Percentiles rank a stretch among this genome's conserved stretches.
phyloP scores from a whole-genome alignment of 2,888 invertebrate species.

The Oxyteleia sp. region DNA sequence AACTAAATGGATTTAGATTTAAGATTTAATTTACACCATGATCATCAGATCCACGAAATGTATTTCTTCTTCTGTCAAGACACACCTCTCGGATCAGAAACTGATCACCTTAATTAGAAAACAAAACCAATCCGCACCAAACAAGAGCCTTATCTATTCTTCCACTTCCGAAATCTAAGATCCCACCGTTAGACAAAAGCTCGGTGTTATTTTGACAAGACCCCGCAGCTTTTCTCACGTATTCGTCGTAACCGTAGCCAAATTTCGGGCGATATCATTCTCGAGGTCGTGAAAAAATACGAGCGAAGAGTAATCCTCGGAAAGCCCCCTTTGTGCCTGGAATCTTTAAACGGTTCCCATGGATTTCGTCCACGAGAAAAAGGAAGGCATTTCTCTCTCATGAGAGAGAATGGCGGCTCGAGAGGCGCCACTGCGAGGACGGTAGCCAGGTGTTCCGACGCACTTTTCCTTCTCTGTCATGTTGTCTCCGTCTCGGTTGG shows the following conservation, averaged over 20 bases:
- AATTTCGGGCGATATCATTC: slow-evolving; percentile 61
- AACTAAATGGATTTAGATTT: too few relatives aligned
- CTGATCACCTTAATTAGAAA: background rate
- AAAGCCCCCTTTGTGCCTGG: slow-evolving; percentile 71
- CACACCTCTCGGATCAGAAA: background rate
- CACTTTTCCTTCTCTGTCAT: slow-evolving; percentile 63
- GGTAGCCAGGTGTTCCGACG: slow-evolving; percentile 83
- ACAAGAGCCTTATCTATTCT: slow-evolving; percentile 17
- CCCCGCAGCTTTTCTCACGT: slow-evolving; percentile 55
- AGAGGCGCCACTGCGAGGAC: slow-evolving; percentile 81
- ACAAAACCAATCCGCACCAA: background rate
- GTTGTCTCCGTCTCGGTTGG: slow-evolving; percentile 42
- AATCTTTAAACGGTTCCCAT: slow-evolving; percentile 81
- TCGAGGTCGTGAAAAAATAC: slow-evolving; percentile 57
- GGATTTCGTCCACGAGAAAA: slow-evolving; percentile 76
- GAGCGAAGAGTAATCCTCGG: slow-evolving; percentile 59
- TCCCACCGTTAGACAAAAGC: slow-evolving; percentile 14
- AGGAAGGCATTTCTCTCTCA: slow-evolving; percentile 78
- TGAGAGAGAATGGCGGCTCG: slow-evolving; percentile 71
- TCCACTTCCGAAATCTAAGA: slow-evolving; percentile 28
- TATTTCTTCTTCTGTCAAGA: slow-evolving; percentile 12
- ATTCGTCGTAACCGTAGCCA: slow-evolving; percentile 16
- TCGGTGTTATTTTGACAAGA: slow-evolving; percentile 25
- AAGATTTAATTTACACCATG: too few relatives aligned
- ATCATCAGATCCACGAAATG: too few relatives aligned